phyloP scores from a whole-genome alignment of 2,113 vertebrate genomes.

The Otocyon megalotis region DNA sequence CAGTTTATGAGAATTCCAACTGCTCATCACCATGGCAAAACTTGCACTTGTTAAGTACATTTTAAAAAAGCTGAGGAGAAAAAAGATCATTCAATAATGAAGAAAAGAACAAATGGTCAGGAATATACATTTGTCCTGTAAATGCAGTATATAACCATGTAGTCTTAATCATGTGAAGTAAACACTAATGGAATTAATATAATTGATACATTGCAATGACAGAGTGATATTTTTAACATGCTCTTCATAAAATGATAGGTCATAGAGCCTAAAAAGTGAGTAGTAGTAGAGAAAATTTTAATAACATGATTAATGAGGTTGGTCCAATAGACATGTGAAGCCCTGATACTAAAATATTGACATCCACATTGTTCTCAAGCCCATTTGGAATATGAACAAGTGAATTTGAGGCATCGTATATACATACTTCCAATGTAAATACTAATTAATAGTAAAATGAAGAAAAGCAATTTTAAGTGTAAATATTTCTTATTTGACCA shows the following conservation, averaged over 20 bases:
- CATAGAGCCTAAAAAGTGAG: background rate
- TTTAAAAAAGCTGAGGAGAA: background rate
- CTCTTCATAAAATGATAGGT: background rate
- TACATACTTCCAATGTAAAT: background rate
- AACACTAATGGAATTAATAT: background rate
- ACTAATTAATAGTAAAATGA: background rate
- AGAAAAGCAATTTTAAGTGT: background rate
- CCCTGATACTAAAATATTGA: background rate
- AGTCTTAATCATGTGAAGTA: background rate
- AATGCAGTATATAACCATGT: background rate
- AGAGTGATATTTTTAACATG: background rate
- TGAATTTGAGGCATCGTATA: background rate
- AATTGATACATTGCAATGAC: background rate
- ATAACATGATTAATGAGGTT: background rate
- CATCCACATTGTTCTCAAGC: background rate
- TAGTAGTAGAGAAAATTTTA: background rate
- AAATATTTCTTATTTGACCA: background rate
- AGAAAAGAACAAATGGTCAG: background rate
- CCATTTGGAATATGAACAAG: background rate
- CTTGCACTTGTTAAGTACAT: background rate
- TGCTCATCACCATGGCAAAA: background rate
- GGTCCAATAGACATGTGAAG: background rate
- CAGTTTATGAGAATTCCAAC: background rate
- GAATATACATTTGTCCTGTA: background rate
- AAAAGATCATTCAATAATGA: background rate